A percentile compares a stretch with the other conserved stretches of the same genome.
phyloP scores from a whole-genome alignment of 2,888 invertebrate species.

The Ryuthela nishihirai region DNA sequence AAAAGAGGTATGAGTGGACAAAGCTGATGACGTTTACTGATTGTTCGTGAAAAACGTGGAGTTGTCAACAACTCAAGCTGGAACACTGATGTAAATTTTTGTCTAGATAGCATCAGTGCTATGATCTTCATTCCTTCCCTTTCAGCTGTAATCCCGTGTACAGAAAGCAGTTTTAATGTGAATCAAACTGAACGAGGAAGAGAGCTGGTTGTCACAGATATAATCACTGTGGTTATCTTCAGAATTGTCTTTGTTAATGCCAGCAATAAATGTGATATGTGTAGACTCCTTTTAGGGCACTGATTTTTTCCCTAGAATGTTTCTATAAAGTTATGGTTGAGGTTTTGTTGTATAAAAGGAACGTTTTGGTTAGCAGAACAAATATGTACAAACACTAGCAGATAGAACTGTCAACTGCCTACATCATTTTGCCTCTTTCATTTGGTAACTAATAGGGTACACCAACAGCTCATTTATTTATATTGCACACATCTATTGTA shows the following conservation, averaged over 20 bases:
- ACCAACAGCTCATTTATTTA: conserved; percentile 11
- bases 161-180: not conserved
- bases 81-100: too few species aligned
- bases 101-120: too few species aligned
- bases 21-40: too few species aligned
- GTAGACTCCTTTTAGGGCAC: conserved; percentile 1
- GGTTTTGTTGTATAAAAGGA: conserved; percentile 21
- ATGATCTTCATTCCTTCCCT: too few species aligned
- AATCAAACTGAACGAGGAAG: not conserved
- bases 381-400: conserved; percentile 16
- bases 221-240: too few species aligned
- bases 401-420: conserved; percentile 9
- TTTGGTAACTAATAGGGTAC: not conserved
- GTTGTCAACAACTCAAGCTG: too few species aligned
- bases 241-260: not conserved
- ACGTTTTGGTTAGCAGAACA: conserved; percentile 17
- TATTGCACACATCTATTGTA: conserved; percentile 11
- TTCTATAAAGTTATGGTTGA: conserved; percentile 5
- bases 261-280: conserved; percentile 17
- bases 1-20: too few species aligned
- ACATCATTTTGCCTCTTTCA: conserved; percentile 11
- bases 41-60: too few species aligned
- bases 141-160: not conserved
- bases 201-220: too few species aligned
- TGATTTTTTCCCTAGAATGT: conserved; percentile 3